Percentiles rank a stretch among this genome's conserved stretches.
Conservation (phyloP, 2,797 vertebrate genomes). For the Lemur catta region DNA sequence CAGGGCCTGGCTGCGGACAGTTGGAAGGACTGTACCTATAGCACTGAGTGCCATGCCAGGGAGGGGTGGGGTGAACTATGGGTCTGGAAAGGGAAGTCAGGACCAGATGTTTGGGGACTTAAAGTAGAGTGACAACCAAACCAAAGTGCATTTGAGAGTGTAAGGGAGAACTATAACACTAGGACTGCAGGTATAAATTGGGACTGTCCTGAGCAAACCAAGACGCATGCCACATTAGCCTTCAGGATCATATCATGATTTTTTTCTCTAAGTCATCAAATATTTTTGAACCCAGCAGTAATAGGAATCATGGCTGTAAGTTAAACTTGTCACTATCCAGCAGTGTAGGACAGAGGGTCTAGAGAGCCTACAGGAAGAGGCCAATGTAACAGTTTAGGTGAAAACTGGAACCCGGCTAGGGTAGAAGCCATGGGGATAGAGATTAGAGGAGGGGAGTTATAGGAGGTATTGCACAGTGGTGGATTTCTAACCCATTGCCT, state of each 20-base stretch:
- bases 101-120: neutral
- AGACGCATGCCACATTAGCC: neutral
- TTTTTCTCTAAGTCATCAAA: neutral
- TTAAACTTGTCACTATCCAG: neutral
- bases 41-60: neutral
- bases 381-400: neutral
- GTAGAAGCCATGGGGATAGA: neutral
- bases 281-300: neutral
- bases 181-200: neutral
- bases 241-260: neutral
- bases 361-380: neutral
- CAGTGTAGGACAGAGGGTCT: neutral
- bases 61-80: rapidly evolving
- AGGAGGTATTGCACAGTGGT: neutral
- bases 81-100: neutral
- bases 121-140: neutral
- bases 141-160: neutral
- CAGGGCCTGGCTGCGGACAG: neutral
- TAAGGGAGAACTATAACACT: neutral
- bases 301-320: neutral
- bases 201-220: neutral
- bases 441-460: neutral
- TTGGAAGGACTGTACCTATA: neutral
- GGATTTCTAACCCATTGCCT: neutral
- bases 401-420: neutral